Base-by-base conservation (phyloP, 2,113 vertebrate species). In the Callorhinus ursinus region DNA sequence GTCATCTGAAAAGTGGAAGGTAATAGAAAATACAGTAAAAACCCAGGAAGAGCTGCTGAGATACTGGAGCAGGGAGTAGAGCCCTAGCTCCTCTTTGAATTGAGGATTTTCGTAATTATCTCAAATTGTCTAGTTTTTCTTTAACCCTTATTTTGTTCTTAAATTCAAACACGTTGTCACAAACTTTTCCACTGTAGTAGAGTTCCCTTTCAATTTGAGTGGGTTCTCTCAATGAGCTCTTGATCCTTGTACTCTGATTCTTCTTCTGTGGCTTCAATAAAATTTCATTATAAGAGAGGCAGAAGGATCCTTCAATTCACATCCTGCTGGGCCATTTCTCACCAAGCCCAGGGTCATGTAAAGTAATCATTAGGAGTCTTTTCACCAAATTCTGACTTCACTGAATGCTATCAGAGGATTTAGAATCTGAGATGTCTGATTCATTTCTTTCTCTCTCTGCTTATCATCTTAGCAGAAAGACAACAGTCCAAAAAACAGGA, bases 111-210 rank as follows among this genome's bases (percentile, higher is more conserved):
- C 57, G 51, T 77, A 90, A 85, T 93, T 76, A 67, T 86, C 61
- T 86, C 86, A 94, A 82, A 88, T 59, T 24, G 24, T 90, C 7
- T 49, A 31, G 33, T 31, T 97, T 93, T 94, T 81, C 80, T 94
- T 93, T 82, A 91, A 80, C 39, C 21, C 14, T 89, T 87, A n/a
- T 67, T 95, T 89, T 67, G 36, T n/a, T 87, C 72, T 83, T 81
- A n/a, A 82, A 63, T 80, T 79, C 22, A 53, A 95, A 57, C 67
- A 53, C 55, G 4, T 59, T 28, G 33, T 92, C 65, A 79, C 28
- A 28, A 80, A 31, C 21, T 82, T 96, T 95, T 39, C 67, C 76
- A 76, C 49, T 49, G 2, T 79, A 24, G 28, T 28, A 33, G 26
- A 76, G 39, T 71, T 90, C 63, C 26, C 36, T 89, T 96, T 94